Base-by-base conservation (phyloP, 2,113 vertebrate genomes). In the Coptodon bakossiorum region DNA sequence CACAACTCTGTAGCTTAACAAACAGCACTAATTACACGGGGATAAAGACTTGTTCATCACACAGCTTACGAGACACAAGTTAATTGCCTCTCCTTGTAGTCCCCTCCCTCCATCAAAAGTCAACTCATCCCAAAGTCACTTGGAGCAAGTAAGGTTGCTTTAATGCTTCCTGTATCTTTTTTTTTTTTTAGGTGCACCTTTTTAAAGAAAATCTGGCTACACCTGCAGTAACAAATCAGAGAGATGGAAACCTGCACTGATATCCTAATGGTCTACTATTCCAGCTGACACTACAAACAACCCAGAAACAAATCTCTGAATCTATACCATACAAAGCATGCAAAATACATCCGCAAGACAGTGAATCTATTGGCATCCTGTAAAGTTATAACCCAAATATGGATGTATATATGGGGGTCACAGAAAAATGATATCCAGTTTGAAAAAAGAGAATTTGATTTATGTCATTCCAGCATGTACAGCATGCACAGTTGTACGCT, bases 21-120 rank as follows among this genome's bases (percentile, higher is more conserved):
- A 95, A 96, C 96, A 93, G 89, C 80, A 83, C 95, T 96, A 97
- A 97, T 97, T 96, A 96, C 93, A 96, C 86, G 34, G 84, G 94
- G 92, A 96, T 96, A 94, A 96, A 96, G 95, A 91, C 95, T 88
- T 95, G 94, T 95, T 96, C 95, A 96, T 96, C 95, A 94, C 89
- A 88, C 87, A 83, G 95, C 95, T 96, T 96, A 96, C 45, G 90
- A 94, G 95, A 93, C 94, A 91, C 92, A 85, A 94, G 95, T 94
- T 96, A 96, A 96, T 96, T 96, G 95, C 96, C 85, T 96, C 92
- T 61, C 88, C 91, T 91, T 92, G 93, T 92, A 22, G 91, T 89
- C 86, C 81, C 83, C 90, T 88, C 85, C 85, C 83, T 83, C 87
- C 78, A 86, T 90, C 92, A 91, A 82, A 89, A 93, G 89, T 92